Evolutionary conservation across 64 coral and sea anemone genomes (phyloP), one percentile per base, ranked within the genome.

Genomic region (Astreopora myriophthalma): DNA sequence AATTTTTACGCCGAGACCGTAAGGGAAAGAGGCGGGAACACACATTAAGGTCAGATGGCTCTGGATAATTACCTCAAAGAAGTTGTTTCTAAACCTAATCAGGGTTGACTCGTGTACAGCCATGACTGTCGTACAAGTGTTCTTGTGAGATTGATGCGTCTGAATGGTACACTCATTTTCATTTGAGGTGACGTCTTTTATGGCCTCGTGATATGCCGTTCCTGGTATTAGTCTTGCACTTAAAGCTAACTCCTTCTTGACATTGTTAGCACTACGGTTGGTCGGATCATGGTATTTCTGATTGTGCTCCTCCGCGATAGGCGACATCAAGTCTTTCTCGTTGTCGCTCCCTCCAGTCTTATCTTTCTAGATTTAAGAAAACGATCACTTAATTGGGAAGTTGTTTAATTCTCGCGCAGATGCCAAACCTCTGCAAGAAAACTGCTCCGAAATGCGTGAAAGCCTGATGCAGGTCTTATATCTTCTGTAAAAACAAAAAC

Each of bases 41-140:
- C 17, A 55, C 51, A n/a, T n/a, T 55, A 16, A 22, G 61, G 5
- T 20, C 23, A 64, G 61, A 22, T 3, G 24, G 26, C 33, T 31
- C 3, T 48, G 16, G 10, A 14, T 49, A 72, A 6, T 72, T 60
- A 90, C 88, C 75, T 80, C 75, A 81, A 90, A 90, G 39, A 90
- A 67, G 39, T 69, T 78, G 38, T 90, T 90, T 57, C 63, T 80
- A 48, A 90, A 90, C 30, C 30, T 83, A 13, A 83, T 57, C 35
- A 34, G 17, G 32, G 30, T 64, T 24, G 79, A 83, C 8, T 83
- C 79, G 24, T 83, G 55, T 24, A 83, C 14, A 65, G 52, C 8
- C 19, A 36, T 65, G 24, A n/a, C 34, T 22, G 17, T 24, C 6
- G 61, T 35, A 64, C 20, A 11, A 26, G 22, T 64, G 19, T 65